A percentile compares a stretch with the other conserved stretches of the same genome.
Conservation (phyloP, 92 coral and sea anemone genomes). For the Epizoanthus ramosus region DNA sequence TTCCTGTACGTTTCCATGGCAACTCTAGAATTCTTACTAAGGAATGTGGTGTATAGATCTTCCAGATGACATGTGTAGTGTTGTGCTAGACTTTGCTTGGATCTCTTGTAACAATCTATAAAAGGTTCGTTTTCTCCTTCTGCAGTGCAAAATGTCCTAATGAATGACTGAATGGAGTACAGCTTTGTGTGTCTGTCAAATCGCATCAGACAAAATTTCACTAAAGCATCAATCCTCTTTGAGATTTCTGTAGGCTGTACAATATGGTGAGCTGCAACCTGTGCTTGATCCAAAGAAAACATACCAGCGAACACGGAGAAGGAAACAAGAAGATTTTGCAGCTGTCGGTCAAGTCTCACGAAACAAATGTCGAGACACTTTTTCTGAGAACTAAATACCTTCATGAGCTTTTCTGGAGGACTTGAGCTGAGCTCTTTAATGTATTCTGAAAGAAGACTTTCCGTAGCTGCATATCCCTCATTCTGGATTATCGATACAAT, state of each 20-base stretch:
- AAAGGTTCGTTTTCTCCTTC: not conserved
- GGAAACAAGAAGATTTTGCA: constrained; percentile 44
- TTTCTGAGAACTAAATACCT: constrained; percentile 31
- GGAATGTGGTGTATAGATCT: constrained; percentile 38
- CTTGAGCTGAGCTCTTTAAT: constrained; percentile 38
- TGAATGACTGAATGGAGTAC: constrained; percentile 51
- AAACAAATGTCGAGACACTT: constrained; percentile 44
- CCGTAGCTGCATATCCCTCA: constrained; percentile 5
- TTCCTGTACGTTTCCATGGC: constrained; percentile 51
- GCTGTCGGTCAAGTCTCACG: constrained; percentile 22
- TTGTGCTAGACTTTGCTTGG: constrained; percentile 40
- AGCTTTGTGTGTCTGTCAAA: not conserved
- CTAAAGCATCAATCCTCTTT: constrained; percentile 9
- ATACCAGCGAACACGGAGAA: constrained; percentile 52
- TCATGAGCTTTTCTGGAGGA: constrained; percentile 21
- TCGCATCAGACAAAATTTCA: constrained; percentile 41
- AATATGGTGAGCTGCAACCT: not conserved
- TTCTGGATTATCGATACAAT: constrained; percentile 20
- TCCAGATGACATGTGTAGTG: constrained; percentile 28
- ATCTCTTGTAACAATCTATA: constrained; percentile 19
- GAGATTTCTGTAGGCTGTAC: constrained; percentile 5
- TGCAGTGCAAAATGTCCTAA: constrained; percentile 42
- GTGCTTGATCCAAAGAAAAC: constrained; percentile 49
- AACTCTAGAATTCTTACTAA: constrained; percentile 37
- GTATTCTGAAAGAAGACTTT: constrained; percentile 8